Conservation (phyloP, 2,888 invertebrate genomes). For the Spisula solida region DNA sequence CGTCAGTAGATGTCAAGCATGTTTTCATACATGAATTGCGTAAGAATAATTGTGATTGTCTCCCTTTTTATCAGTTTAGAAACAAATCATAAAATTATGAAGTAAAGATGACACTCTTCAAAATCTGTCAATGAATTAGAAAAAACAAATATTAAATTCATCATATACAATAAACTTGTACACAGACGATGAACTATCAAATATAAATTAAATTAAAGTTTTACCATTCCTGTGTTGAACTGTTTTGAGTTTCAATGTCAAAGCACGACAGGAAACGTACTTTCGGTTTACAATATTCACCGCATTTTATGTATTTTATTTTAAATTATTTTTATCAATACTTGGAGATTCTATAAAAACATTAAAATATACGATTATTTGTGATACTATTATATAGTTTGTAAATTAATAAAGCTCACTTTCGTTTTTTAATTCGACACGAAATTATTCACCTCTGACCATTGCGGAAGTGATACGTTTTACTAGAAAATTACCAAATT, state of each 20-base stretch:
- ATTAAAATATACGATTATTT: neutral
- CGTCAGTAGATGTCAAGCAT: too few relatives aligned
- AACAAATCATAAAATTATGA: neutral
- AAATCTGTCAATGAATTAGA: neutral
- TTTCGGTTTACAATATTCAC: neutral
- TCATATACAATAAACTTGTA: neutral
- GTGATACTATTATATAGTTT: neutral
- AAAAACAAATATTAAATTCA: neutral
- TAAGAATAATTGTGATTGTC: neutral
- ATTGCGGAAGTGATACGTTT: slow-evolving; percentile 55
- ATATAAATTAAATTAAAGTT: neutral
- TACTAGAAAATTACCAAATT: neutral
- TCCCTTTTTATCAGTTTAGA: neutral
- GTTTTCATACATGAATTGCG: neutral
- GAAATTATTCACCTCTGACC: slow-evolving; percentile 31
- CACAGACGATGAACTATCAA: neutral
- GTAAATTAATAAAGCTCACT: neutral
- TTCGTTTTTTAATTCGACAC: neutral
- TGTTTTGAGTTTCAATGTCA: slow-evolving; percentile 17
- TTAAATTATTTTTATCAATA: neutral
- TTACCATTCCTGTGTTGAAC: neutral
- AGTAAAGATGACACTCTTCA: neutral
- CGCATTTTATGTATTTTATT: too few relatives aligned
- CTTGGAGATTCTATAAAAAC: neutral
- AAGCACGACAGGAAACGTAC: slow-evolving; percentile 16